A percentile compares a stretch with the other conserved stretches of the same genome.
These are phyloP conservation scores for Macrobrachium rosenbergii DNA, from an alignment of 1,140 invertebrate genomes.

Conservation along the genomic window DNA sequence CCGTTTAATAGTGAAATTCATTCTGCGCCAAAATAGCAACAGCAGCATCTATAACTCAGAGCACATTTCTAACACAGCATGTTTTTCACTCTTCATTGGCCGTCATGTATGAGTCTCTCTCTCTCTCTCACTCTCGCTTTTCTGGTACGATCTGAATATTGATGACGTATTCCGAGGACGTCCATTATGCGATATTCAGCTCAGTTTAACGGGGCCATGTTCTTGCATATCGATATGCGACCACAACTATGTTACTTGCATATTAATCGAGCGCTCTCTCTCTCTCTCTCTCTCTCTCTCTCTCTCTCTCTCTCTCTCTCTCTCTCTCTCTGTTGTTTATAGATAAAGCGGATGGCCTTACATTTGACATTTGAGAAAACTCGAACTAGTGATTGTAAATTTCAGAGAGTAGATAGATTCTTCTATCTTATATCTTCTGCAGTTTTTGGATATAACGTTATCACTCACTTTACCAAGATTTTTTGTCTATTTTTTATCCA, in stretches of 20 bases:
- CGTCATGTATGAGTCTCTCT: background rate
- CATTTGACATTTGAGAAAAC: background rate
- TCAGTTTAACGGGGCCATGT: no score
- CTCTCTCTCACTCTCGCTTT: background rate
- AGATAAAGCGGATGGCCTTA: background rate
- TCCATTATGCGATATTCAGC: background rate
- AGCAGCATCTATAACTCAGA: no score
- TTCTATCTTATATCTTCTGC: no score
- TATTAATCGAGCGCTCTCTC: background rate
- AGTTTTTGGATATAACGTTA: no score
- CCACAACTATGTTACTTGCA: background rate
- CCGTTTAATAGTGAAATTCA: no score
- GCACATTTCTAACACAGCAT: no score
- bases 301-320: background rate
- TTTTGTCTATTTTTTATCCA: no score
- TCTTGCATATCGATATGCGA: no score
- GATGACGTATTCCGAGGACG: background rate
- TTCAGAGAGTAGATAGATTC: no score
- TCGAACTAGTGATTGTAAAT: no score
- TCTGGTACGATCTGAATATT: background rate
- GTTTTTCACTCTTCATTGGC: background rate
- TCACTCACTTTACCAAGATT: no score
- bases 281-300: background rate
- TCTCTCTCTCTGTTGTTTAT: background rate
- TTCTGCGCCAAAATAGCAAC: no score